Base-by-base conservation (phyloP, 2,797 vertebrate species). In the Sylvilagus floridanus region DNA sequence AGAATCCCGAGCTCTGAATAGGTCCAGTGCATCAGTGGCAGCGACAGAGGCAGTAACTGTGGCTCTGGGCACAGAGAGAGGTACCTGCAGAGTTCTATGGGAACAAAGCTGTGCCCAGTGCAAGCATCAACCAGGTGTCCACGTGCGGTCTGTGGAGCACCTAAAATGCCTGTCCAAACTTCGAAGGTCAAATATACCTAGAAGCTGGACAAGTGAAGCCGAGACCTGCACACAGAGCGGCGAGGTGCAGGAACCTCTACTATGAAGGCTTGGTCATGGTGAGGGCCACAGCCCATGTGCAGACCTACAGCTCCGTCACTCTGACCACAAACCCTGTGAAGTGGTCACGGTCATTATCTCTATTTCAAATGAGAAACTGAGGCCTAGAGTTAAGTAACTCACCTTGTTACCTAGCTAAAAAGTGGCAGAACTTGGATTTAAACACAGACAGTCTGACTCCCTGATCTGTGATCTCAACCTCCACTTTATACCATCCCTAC, bases 281-380 rank as follows among this genome's bases (percentile, higher is more conserved):
- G 54, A 73, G 78, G 16, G 60, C 69, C 65, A 42, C n/a, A 24
- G 52, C 8, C 76, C 42, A 37, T 71, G 14, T 81, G 68, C 24
- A 19, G 50, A 69, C 73, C 50, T 60, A 35, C 1, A 16, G 65
- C 13, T 78, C 19, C 79, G 71, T 77, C 57, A 75, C 84, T 88
- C 62, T 87, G 47, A 89, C 50, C 37, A 32, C 22, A 75, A 47
- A 73, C 7, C 5, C 62, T 77, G 4, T 87, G 66, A 88, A 91
- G n/a, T 52, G 30, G 11, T 9, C 68, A 54, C 30, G 88, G 35
- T 84, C 60, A 90, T 42, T 42, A 50, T 37, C 21, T 91, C 68
- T 16, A 37, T 69, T 90, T 84, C 73, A 81, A 88, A 86, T 57
- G 91, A 88, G 71, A 88, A 86, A 79, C 52, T 22, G 47, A 71